Evolutionary conservation across 2,113 vertebrate genomes (phyloP).

Genomic region (Lanius ludovicianus): DNA sequence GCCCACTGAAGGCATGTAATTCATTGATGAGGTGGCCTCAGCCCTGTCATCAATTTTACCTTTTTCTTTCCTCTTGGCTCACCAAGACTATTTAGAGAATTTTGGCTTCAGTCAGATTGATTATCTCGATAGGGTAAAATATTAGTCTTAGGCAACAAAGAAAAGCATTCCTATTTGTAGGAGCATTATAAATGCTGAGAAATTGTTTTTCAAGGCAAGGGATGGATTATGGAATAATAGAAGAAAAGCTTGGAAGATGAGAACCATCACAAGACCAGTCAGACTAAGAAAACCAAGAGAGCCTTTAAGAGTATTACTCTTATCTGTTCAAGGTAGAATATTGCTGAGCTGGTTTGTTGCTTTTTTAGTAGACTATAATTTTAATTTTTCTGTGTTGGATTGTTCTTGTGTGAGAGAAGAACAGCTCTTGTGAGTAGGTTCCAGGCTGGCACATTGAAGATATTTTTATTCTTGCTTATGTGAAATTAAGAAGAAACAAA

Average conservation of each 20-base stretch:
- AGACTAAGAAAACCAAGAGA: not conserved
- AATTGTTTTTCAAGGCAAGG: not conserved
- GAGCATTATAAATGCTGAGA: slow-evolving; percentile 18
- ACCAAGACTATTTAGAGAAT: not conserved
- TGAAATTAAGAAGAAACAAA: not conserved
- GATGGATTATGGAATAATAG: not conserved
- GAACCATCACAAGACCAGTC: not conserved
- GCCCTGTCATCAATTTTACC: not conserved
- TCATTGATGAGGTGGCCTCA: slow-evolving; percentile 8
- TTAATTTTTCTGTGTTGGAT: not conserved
- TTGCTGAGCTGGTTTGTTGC: not conserved
- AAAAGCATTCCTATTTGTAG: not conserved
- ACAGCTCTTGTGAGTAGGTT: not conserved
- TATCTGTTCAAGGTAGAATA: not conserved
- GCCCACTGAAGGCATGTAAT: slow-evolving; percentile 1
- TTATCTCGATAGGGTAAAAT: slow-evolving; percentile 23
- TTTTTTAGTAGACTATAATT: not conserved
- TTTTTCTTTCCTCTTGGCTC: slow-evolving; percentile 5
- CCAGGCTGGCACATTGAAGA: not conserved
- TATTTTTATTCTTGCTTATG: not conserved
- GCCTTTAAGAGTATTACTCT: not conserved
- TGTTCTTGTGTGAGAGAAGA: not conserved
- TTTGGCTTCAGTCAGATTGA: slow-evolving; percentile 35
- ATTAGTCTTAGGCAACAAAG: slow-evolving; percentile 43
- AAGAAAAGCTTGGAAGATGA: not conserved